These are phyloP conservation scores for Netelia virgata DNA, from an alignment of 2,888 invertebrate genomes.

Conservation along the genomic window DNA sequence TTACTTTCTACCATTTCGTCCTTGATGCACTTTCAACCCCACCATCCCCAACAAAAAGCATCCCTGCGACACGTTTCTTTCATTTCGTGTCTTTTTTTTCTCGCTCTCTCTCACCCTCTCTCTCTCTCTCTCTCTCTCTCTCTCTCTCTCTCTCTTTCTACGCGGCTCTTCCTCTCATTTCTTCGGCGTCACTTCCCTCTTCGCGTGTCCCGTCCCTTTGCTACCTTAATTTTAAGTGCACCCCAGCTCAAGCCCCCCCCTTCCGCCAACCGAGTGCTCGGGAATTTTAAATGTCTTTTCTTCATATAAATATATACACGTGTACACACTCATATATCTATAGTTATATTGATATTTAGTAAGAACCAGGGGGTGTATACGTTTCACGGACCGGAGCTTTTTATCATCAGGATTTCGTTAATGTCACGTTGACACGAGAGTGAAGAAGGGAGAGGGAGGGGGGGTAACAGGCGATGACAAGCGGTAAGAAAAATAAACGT, in stretches of 20 bases:
- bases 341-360: not conserved
- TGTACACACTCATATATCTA: not conserved
- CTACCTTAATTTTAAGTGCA: constrained; percentile 62
- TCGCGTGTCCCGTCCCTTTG: not conserved
- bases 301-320: not conserved
- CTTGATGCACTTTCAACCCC: constrained; percentile 55
- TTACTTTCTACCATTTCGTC: constrained; percentile 55
- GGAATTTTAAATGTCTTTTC: constrained; percentile 53
- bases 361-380: not conserved
- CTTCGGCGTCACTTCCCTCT: constrained; percentile 47
- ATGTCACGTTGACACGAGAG: constrained; percentile 21
- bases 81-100: constrained; percentile 15
- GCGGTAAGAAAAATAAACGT: not conserved
- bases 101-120: constrained; percentile 1
- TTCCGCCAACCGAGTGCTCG: constrained; percentile 28
- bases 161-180: constrained; percentile 35
- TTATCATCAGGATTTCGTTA: constrained; percentile 41
- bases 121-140: constrained; percentile 25
- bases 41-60: constrained; percentile 14
- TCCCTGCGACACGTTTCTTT: constrained; percentile 29
- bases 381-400: constrained; percentile 11
- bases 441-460: not conserved
- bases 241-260: constrained; percentile 24
- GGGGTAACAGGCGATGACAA: not conserved
- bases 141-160: constrained; percentile 29